These are phyloP conservation scores for Lepidocyrtinus sp. DNA, from an alignment of 2,888 invertebrate species.

Conservation along the genomic window DNA sequence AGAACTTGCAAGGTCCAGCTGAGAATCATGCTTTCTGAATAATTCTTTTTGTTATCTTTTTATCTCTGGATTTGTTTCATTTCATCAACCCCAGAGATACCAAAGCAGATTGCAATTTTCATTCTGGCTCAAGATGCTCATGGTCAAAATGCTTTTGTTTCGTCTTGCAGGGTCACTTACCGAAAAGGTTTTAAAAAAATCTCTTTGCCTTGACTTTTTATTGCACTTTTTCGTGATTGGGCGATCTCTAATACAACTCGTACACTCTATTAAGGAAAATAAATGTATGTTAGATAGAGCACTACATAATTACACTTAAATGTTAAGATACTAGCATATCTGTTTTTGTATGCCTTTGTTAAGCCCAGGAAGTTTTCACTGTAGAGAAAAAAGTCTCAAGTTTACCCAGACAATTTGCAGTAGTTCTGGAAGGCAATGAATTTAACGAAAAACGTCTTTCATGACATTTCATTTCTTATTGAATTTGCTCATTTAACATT, in stretches of 20 bases:
- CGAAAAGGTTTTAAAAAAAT: not conserved
- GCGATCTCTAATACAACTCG: too few species aligned
- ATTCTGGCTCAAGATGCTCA: not conserved
- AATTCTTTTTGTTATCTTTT: conserved; percentile 6
- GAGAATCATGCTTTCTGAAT: not conserved
- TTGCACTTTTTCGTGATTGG: conserved; percentile 31
- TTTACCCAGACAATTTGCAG: too few species aligned
- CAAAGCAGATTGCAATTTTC: not conserved
- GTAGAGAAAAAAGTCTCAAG: too few species aligned
- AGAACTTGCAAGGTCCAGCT: conserved; percentile 1
- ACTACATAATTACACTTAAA: too few species aligned
- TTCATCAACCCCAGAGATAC: conserved; percentile 7
- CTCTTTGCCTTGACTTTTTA: conserved; percentile 26
- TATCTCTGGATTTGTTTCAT: conserved; percentile 6
- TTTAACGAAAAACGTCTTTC: not conserved
- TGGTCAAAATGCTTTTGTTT: not conserved
- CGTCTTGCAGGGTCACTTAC: not conserved
- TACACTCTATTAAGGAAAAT: too few species aligned
- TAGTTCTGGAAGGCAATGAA: not conserved
- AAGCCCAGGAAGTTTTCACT: too few species aligned
- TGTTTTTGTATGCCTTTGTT: too few species aligned
- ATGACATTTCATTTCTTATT: conserved; percentile 1
- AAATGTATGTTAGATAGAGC: not conserved
- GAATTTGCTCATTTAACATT: not conserved
- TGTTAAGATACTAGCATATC: too few species aligned